Conservation (phyloP, 2,888 invertebrate genomes). For the Chaetogeoica ovagalla region DNA sequence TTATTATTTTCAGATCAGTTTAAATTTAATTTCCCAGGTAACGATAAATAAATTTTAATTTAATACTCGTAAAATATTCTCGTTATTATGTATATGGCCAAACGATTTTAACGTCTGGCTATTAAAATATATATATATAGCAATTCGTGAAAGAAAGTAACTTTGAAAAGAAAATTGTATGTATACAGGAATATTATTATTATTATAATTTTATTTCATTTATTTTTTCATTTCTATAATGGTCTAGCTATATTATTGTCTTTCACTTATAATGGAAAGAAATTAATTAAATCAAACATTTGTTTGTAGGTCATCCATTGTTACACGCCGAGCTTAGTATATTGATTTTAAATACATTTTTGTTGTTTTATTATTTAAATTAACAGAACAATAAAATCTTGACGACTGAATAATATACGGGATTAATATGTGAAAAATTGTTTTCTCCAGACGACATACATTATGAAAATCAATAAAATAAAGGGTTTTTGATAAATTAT, state of each 20-base stretch:
- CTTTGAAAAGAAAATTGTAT: no score
- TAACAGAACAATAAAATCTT: slow-evolving; percentile 12
- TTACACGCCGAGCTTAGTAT: not conserved
- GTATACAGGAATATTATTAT: no score
- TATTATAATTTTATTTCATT: no score
- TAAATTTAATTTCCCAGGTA: no score
- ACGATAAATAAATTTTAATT: no score
- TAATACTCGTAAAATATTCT: no score
- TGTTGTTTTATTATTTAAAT: not conserved
- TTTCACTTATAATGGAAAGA: slow-evolving; percentile 8
- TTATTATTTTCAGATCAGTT: no score
- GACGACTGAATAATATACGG: not conserved
- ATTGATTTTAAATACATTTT: not conserved
- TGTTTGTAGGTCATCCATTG: slow-evolving; percentile 28
- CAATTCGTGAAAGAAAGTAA: no score
- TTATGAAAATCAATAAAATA: not conserved
- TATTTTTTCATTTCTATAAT: not conserved
- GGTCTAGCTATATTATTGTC: not conserved
- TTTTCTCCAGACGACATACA: not conserved
- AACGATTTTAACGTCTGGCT: no score
- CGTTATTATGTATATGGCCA: no score
- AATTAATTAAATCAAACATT: slow-evolving; percentile 20
- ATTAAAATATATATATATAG: no score
- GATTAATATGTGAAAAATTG: not conserved
- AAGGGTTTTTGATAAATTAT: no score